Conservation (phyloP, 2,888 invertebrate species). For the Unio pictorum region DNA sequence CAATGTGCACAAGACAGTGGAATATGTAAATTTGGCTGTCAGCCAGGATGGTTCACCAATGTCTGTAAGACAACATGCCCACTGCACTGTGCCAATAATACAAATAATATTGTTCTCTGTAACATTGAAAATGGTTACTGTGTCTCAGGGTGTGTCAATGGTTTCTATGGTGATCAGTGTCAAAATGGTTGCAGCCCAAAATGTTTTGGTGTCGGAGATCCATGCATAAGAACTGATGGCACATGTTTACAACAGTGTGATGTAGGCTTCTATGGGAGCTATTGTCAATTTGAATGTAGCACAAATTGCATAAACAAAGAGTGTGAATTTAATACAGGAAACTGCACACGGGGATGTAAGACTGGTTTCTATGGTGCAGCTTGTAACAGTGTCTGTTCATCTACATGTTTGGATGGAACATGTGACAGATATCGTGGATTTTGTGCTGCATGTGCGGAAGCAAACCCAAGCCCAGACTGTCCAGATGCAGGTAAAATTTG, state of each 20-base stretch:
- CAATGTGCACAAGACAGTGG: not conserved
- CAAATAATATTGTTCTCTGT: no score
- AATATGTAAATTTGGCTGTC: conserved; percentile 18
- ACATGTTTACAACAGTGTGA: no score
- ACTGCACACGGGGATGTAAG: no score
- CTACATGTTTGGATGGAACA: conserved; percentile 6
- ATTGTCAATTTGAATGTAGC: conserved; percentile 22
- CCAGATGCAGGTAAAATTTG: conserved; percentile 19
- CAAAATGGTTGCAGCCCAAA: no score
- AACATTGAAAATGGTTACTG: no score
- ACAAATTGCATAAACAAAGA: conserved; percentile 16
- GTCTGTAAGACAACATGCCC: conserved; percentile 15
- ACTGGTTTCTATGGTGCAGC: no score
- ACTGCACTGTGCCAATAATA: conserved; percentile 5
- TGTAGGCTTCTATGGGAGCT: conserved; percentile 9
- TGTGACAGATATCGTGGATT: conserved; percentile 22
- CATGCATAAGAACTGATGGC: no score
- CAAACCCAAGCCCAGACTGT: conserved; percentile 17
- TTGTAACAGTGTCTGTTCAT: no score
- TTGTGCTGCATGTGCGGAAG: conserved; percentile 22
- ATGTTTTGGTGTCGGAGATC: no score
- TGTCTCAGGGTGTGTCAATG: no score
- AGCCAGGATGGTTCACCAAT: conserved; percentile 12
- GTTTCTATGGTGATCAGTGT: no score
- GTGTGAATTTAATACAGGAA: conserved; percentile 9